Evolutionary conservation across 1,140 invertebrate species (phyloP), one percentile per base, ranked within the genome.

Genomic region (Solen grandis): DNA sequence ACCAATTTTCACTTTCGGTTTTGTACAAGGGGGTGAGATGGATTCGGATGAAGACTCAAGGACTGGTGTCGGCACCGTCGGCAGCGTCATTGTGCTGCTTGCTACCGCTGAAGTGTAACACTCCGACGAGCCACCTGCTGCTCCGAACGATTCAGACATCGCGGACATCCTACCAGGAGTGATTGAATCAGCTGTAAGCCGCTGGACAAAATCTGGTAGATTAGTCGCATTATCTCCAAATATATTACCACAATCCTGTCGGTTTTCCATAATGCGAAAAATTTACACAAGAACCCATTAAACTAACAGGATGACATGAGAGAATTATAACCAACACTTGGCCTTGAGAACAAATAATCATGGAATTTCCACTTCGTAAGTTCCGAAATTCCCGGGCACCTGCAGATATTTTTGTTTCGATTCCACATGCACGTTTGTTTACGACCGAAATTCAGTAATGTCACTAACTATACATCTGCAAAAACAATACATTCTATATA

Each of bases 101-200:
- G 50, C 68, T 33, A 54, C 33, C 13, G 50, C 68, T 54, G 57
- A 16, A 0, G 68, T 55, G 16, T 55, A 33, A 13, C 35, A 22
- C 13, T 62, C 57, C 0, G 57, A 29, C 8, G 41, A 35, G 22
- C 70, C n/a, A 29, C 33, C 16, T 29, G 16, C 55, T 33, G 22
- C 38, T 41, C 73, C 74, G 60, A 66, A 76, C n/a, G 31, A 50
- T 41, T 76, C 74, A 57, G 19, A 54, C 41, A 76, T 27, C 60
- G 66, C 41, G 27, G 74, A 50, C 74, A 76, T 76, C 46, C 74
- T 65, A 16, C 74, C 74, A 36, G 74, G 74, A 13, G 74, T 65
- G 62, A 76, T 76, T 22, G 74, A 63, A 76, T 76, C 74, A 76
- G 74, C 74, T 76, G 74, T 36, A 55, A 76, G 33, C 46, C 66